Percentiles rank a stretch among this genome's conserved stretches.
Evolutionary conservation across 2,797 vertebrate genomes (phyloP).

Genomic region (Cephalopachus bancanus): DNA sequence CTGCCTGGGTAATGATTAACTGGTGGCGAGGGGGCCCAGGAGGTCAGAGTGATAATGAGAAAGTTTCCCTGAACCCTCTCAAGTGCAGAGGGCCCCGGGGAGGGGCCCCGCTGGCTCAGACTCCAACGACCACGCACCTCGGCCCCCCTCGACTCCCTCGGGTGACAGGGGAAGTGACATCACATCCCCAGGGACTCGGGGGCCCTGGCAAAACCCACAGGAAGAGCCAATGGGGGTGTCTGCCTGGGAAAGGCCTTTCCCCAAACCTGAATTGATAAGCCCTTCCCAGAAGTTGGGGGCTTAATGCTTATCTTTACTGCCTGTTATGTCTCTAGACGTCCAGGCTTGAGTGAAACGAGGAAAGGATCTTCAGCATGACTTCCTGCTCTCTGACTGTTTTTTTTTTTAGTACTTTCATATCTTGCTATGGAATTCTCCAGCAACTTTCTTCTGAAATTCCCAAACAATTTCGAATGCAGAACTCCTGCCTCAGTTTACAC

Average conservation of each 20-base stretch:
- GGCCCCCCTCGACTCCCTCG: neutral
- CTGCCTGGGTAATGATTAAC: slow-evolving; percentile 89
- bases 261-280: neutral
- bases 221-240: neutral
- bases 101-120: slow-evolving; percentile 54
- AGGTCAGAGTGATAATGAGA: slow-evolving; percentile 80
- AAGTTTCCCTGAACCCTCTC: slow-evolving; percentile 77
- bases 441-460: slow-evolving; percentile 10
- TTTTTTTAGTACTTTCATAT: neutral
- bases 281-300: slow-evolving; percentile 39
- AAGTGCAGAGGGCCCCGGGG: slow-evolving; percentile 75
- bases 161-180: neutral
- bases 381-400: neutral
- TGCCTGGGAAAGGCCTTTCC: neutral
- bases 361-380: neutral
- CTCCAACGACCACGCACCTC: neutral
- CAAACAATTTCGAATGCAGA: neutral
- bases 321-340: neutral
- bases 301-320: slow-evolving; percentile 52
- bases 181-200: fast-evolving
- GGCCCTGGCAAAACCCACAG: neutral
- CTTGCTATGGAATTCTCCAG: neutral
- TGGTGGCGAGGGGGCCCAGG: slow-evolving; percentile 77
- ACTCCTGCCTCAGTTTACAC: neutral
- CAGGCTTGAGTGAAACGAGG: neutral